phyloP scores from a whole-genome alignment of 1,140 invertebrate species.

The Augochlora pura region DNA sequence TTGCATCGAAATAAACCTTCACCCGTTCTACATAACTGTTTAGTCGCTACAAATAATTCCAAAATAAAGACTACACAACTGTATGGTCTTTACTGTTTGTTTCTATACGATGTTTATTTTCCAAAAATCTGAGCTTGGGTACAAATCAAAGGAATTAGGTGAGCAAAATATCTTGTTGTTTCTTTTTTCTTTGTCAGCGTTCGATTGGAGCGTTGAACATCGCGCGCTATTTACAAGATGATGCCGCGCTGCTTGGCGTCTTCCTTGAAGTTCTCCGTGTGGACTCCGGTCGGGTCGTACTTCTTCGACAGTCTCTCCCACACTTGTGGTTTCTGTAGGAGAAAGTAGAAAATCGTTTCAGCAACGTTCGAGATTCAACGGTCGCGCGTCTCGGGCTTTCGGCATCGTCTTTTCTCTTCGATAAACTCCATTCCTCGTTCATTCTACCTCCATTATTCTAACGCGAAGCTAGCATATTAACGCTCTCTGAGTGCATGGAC shows the following conservation, averaged over 20 bases:
- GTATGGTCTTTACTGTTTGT: too few species aligned
- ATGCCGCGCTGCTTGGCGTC: conserved; percentile 70
- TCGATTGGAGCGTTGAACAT: too few species aligned
- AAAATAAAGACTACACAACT: too few species aligned
- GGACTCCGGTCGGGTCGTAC: conserved; percentile 82
- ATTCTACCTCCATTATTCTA: too few species aligned
- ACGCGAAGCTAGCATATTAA: too few species aligned
- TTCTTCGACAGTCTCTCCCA: conserved; percentile 82
- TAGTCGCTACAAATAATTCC: too few species aligned
- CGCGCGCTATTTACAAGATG: conserved; percentile 42
- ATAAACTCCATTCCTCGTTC: too few species aligned
- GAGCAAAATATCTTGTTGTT: neutral
- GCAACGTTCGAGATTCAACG: neutral
- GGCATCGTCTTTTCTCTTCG: too few species aligned
- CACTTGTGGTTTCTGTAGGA: conserved; percentile 80
- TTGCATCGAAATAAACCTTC: too few species aligned
- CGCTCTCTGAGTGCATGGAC: too few species aligned
- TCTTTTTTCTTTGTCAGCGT: neutral
- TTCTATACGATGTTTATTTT: conserved; percentile 34
- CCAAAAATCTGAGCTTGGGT: neutral
- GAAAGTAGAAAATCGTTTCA: conserved; percentile 36
- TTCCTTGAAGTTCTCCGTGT: conserved; percentile 80
- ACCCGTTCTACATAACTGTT: too few species aligned
- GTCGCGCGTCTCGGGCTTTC: too few species aligned
- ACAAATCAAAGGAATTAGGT: neutral